phyloP scores from a whole-genome alignment of 2,888 invertebrate species.

The Chesias legatella region DNA sequence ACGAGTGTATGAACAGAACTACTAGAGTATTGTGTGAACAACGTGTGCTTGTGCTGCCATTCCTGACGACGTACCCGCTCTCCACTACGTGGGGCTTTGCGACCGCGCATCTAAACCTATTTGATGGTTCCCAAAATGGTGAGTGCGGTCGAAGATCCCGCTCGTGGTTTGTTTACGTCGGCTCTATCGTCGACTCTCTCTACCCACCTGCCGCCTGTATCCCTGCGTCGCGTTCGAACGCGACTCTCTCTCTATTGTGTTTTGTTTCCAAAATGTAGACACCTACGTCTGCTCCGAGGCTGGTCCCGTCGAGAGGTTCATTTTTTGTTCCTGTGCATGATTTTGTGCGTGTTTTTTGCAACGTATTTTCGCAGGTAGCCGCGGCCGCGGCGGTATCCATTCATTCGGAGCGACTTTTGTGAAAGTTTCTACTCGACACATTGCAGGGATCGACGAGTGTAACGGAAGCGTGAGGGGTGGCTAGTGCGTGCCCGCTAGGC shows the following conservation, averaged over 20 bases:
- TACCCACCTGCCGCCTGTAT: conserved; percentile 76
- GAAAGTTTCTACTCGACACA: conserved; percentile 21
- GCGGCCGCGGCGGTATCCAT: conserved; percentile 40
- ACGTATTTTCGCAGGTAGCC: conserved; percentile 73
- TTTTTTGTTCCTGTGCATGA: conserved; percentile 69
- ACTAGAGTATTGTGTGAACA: conserved; percentile 60
- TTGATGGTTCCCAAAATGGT: conserved; percentile 75
- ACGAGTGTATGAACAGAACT: conserved; percentile 58
- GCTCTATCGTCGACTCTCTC: conserved; percentile 68
- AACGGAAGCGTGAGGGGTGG: conserved; percentile 46
- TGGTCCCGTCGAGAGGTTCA: conserved; percentile 63
- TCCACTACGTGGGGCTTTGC: conserved; percentile 69
- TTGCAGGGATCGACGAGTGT: conserved; percentile 37
- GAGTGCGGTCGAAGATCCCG: conserved; percentile 78
- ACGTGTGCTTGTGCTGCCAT: conserved; percentile 60
- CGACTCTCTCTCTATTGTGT: conserved; percentile 76
- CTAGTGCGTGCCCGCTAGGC: conserved; percentile 55
- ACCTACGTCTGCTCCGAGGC: conserved; percentile 66
- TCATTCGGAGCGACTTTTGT: conserved; percentile 38
- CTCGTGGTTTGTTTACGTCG: conserved; percentile 77
- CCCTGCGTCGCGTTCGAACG: conserved; percentile 70
- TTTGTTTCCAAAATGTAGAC: conserved; percentile 79
- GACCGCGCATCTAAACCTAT: conserved; percentile 48
- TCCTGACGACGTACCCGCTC: conserved; percentile 66
- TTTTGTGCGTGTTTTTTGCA: conserved; percentile 62